Evolutionary conservation across 2,797 vertebrate genomes (phyloP).

Genomic region (Hemitrygon akajei): DNA sequence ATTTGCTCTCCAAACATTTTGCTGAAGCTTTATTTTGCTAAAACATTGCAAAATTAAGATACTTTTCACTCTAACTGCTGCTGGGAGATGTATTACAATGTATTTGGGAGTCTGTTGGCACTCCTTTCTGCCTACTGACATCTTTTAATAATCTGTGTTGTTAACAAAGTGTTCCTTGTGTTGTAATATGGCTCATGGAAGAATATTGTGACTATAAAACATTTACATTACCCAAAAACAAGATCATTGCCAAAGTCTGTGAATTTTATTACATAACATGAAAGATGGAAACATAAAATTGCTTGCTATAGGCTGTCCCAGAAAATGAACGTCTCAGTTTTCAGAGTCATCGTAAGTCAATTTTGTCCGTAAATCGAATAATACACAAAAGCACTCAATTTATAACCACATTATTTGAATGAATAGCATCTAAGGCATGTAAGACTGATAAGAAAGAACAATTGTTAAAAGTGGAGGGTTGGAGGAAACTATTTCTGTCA

Average conservation of each 20-base stretch:
- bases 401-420: too few relatives aligned
- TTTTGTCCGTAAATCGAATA: too few relatives aligned
- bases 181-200: neutral
- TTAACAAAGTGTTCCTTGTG: neutral
- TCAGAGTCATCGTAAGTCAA: too few relatives aligned
- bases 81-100: neutral
- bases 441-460: too few relatives aligned
- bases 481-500: too few relatives aligned
- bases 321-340: too few relatives aligned
- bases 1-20: neutral
- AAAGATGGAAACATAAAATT: neutral
- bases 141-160: neutral
- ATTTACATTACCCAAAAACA: neutral
- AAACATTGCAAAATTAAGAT: neutral
- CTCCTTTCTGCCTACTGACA: neutral
- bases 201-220: neutral
- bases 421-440: too few relatives aligned
- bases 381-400: too few relatives aligned
- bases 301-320: neutral
- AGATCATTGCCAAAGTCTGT: neutral
- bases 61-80: neutral
- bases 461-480: too few relatives aligned
- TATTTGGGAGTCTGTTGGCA: neutral
- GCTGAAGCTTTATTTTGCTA: neutral
- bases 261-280: too few relatives aligned